Evolutionary conservation across 2,888 invertebrate genomes (phyloP), one percentile per base, ranked within the genome.

Genomic region (Acronicta leporina): DNA sequence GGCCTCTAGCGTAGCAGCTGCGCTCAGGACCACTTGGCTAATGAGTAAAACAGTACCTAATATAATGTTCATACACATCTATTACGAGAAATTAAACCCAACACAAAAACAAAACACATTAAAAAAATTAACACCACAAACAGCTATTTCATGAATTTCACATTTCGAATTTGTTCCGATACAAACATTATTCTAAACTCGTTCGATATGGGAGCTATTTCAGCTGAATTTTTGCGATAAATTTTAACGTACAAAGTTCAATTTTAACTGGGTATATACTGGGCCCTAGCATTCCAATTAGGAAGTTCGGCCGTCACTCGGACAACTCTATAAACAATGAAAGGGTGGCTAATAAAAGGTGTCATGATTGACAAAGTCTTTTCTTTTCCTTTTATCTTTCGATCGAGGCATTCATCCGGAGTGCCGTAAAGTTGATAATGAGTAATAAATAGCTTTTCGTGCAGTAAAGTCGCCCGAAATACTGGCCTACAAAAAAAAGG

Each of bases 311-410:
- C 59, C 54, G 41, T 54, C 50, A 27, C 30, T 16, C 20, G 44
- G 35, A 66, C 55, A 52, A 66, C 55, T 69, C 71, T 53, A 66
- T 71, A 69, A 61, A 69, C 68, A 60, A 48, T 44, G 43, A 54
- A 56, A 38, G 66, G 46, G 44, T 35, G 71, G 41, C 52, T 69
- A 56, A 56, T 71, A 69, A 69, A 68, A 69, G 68, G 71, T 69
- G 66, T 71, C 70, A 66, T 71, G 66, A 71, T 71, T 69, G 66
- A 69, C 71, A 61, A 69, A 70, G 71, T 61, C 49, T 61, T 65
- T 66, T 70, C 71, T 66, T 66, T 60, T 15, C 30, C 66, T 61
- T 68, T 69, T 69, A 71, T 66, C 66, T 70, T 46, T 27, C 43
- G 55, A 65, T 65, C 49, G 55, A 53, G 40, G 70, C 70, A 58